Base-by-base conservation (phyloP, 2,888 invertebrate genomes). In the Adelognathus sp. region DNA sequence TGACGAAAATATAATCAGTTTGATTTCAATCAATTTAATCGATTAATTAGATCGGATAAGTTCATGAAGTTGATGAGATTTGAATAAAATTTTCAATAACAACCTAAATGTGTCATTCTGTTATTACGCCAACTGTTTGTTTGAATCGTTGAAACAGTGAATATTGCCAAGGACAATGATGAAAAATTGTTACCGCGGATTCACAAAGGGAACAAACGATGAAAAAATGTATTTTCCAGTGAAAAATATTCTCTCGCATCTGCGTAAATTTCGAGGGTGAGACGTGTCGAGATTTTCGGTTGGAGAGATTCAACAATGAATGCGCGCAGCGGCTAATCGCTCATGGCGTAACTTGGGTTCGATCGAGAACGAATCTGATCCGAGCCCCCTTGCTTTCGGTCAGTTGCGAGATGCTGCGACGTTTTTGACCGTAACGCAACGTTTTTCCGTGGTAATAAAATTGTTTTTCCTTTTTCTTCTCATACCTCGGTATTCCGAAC, bases 301-400 rank as follows among this genome's bases (percentile, higher is more conserved):
- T 24, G 11, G 41, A 50, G 39, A 14, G 31, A 60, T 39, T 36
- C 24, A 41, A 79, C 71, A 79, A 79, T 71, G 61, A 79, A 79
- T 71, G 61, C 71, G 50, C 71, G 67, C 61, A n/a, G 50, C 21
- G 71, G 71, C 75, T 75, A 79, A 79, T 79, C 79, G 79, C 61
- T 72, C 66, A 63, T 71, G 71, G 66, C 61, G 54, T 50, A 71
- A 71, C 66, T 66, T 16, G 36, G 29, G n/a, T n/a, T n/a, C 36
- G 44, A 18, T 39, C 33, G 70, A 31, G 50, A 21, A 46, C 29
- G 46, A 21, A 36, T 21, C 9, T 33, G 29, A 39, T 50, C 4
- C 16, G 1, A 50, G n/a, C n/a, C 46, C n/a, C 24, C 27, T 36
- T 70, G 64, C 64, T 58, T 52, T 41, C 64, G 78, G 78, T 74